Percentiles rank a stretch among this genome's conserved stretches.
phyloP scores from a whole-genome alignment of 2,888 invertebrate species.

The Patella depressa region DNA sequence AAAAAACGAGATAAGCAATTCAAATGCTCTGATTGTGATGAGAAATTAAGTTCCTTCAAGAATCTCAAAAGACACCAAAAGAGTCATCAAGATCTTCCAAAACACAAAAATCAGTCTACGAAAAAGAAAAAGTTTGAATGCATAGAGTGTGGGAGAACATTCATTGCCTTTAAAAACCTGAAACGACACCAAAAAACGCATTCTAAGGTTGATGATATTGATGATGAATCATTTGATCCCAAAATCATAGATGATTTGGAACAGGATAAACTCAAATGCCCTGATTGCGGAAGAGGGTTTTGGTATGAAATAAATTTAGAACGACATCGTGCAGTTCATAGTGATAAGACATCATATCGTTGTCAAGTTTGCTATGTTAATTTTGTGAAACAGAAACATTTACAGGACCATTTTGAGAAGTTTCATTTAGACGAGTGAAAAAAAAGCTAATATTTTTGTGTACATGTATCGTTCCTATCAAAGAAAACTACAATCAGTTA shows the following conservation, averaged over 20 bases:
- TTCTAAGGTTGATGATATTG: background rate
- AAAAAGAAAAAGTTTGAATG: background rate
- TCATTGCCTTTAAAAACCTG: background rate
- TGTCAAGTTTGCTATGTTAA: constrained; percentile 4
- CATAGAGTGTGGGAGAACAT: background rate
- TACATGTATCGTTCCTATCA: no score
- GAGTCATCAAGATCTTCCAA: no score
- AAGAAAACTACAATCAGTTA: no score
- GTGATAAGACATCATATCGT: background rate
- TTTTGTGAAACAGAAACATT: background rate
- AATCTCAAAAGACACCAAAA: no score
- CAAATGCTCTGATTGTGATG: background rate
- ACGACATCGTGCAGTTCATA: background rate
- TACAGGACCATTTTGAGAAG: constrained; percentile 6
- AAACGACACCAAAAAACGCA: background rate
- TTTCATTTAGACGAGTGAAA: background rate
- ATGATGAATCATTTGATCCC: background rate
- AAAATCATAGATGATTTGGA: no score
- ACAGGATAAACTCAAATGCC: no score
- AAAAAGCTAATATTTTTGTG: no score
- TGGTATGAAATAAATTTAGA: background rate
- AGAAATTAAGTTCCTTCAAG: no score
- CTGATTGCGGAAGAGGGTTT: no score
- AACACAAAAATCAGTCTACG: no score
- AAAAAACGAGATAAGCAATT: no score